Evolutionary conservation across 2,888 invertebrate species (phyloP).

Genomic region (Lobophora halterata): DNA sequence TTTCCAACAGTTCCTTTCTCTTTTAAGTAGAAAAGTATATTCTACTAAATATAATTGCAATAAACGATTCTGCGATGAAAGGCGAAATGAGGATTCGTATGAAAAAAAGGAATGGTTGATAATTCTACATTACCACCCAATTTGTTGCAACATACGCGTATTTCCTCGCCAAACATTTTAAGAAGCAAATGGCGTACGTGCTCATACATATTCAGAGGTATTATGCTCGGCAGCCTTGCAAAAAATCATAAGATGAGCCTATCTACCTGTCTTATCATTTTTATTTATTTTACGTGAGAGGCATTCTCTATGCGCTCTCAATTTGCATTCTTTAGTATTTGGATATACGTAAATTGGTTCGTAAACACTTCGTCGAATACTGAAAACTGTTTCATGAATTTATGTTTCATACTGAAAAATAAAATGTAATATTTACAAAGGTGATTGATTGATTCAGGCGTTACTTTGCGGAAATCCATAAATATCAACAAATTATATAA

Average conservation of each 20-base stretch:
- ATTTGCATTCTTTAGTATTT: conserved; percentile 7
- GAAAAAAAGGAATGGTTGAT: neutral
- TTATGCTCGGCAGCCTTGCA: conserved; percentile 29
- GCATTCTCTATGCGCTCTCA: conserved; percentile 4
- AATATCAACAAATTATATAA: too few species aligned
- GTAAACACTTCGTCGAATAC: neutral
- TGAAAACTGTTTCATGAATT: too few species aligned
- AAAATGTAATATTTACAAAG: too few species aligned
- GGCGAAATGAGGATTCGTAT: neutral
- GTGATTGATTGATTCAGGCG: too few species aligned
- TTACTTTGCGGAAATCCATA: too few species aligned
- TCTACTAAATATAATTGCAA: too few species aligned
- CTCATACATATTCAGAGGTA: conserved; percentile 56
- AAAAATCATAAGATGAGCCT: conserved; percentile 30
- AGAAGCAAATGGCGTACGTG: conserved; percentile 51
- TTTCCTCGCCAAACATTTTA: conserved; percentile 34
- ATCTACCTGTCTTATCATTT: conserved; percentile 26
- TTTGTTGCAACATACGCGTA: conserved; percentile 13
- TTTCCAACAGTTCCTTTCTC: too few species aligned
- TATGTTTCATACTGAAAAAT: too few species aligned
- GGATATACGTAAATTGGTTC: neutral
- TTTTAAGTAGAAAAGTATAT: too few species aligned
- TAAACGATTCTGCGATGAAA: too few species aligned
- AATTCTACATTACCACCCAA: neutral
- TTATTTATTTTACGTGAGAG: conserved; percentile 27